Base-by-base conservation (phyloP, 2,113 vertebrate species). In the Thunnus maccoyii region DNA sequence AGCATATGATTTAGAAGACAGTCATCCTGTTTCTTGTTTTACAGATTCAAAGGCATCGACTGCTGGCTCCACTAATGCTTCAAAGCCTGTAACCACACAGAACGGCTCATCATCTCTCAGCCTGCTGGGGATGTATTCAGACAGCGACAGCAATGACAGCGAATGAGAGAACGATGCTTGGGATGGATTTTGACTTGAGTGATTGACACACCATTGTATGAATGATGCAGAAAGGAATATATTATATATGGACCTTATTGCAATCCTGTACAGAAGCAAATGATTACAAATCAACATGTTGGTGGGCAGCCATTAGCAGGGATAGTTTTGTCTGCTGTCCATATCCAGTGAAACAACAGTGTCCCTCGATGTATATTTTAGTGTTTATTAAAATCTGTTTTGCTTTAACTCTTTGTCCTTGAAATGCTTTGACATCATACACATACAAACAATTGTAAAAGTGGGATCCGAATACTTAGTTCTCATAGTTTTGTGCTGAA, bases 61-160 rank as follows among this genome's bases (percentile, higher is more conserved):
- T 0, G 12, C 67, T 3, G 36, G 46, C 65, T n/a, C 76, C 0
- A 32, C 57, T 2, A 78, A 15, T 0, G 54, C 68, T 55, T 47
- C 82, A 8, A 69, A 86, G 54, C 62, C 85, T 1, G 16, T 71
- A 2, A 2, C 76, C 25, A 44, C 78, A 16, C 82, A 85, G 32
- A 93, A 92, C 22, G 83, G 85, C 2, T 94, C 95, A 1, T 95
- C 95, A 10, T 95, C 95, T n/a, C 94, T 96, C 71, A 94, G 95
- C 87, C 93, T 96, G 74, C 86, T 96, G 84, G 95, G 94, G 78
- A 93, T 90, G 8, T 96, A 96, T 90, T 95, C 94, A 50, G 95
- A 95, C 92, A 96, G 95, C 15, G 94, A 95, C 74, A 94, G 93
- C 89, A 91, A 94, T 50, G 92, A 91, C 80, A 95, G 93, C 41